These are phyloP conservation scores for Acanthurus lineatus DNA, from an alignment of 2,797 vertebrate species.

Conservation along the genomic window DNA sequence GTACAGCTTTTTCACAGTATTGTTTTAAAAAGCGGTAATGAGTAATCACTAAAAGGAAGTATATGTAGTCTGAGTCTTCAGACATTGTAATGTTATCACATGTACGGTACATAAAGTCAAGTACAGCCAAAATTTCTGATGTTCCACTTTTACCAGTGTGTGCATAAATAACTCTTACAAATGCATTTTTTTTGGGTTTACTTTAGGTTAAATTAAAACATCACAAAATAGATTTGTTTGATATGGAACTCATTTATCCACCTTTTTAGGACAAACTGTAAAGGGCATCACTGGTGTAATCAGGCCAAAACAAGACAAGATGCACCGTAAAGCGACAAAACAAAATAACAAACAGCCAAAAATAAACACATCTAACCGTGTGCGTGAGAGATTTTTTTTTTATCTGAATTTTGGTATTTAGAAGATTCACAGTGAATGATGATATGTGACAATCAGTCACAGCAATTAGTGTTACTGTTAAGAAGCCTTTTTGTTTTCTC, in stretches of 20 bases:
- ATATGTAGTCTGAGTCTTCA: slow-evolving; percentile 26
- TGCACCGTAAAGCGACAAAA: slow-evolving; percentile 38
- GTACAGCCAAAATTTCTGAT: slow-evolving; percentile 7
- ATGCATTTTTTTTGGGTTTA: not conserved
- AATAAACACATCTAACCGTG: slow-evolving; percentile 77
- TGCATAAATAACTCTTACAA: slow-evolving; percentile 3
- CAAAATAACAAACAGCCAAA: slow-evolving; percentile 56
- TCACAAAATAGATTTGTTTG: no score
- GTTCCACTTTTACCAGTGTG: not conserved
- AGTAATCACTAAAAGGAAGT: slow-evolving; percentile 61
- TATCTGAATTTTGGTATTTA: slow-evolving; percentile 93
- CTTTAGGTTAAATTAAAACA: no score
- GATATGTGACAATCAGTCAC: slow-evolving; percentile 99
- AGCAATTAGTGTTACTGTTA: slow-evolving; percentile 99
- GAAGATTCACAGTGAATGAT: slow-evolving; percentile 99
- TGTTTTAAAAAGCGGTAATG: slow-evolving; percentile 72
- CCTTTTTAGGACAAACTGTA: slow-evolving; percentile 37
- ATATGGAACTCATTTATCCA: slow-evolving; percentile 27
- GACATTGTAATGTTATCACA: slow-evolving; percentile 31
- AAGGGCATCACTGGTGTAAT: slow-evolving; percentile 51
- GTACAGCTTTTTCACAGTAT: slow-evolving; percentile 62
- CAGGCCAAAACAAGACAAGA: slow-evolving; percentile 52
- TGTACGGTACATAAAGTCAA: slow-evolving; percentile 4
- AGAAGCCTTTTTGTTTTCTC: slow-evolving; percentile 99
- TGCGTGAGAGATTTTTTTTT: slow-evolving; percentile 74